These are phyloP conservation scores for Dasypogon diadema DNA, from an alignment of 2,888 invertebrate genomes.

Conservation along the genomic window DNA sequence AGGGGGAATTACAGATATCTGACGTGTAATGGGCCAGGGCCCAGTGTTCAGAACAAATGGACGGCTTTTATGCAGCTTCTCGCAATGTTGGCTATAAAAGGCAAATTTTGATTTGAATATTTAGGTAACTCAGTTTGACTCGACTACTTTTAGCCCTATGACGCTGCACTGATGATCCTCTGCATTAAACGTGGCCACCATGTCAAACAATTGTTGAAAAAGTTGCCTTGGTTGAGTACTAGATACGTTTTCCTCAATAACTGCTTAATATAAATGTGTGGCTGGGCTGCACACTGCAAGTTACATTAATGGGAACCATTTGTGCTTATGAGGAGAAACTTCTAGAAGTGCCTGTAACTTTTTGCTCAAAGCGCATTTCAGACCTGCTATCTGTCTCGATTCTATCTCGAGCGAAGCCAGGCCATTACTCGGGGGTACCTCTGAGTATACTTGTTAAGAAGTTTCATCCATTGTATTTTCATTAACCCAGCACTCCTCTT, in stretches of 20 bases:
- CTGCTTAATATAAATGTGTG: background rate
- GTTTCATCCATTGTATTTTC: conserved; percentile 23
- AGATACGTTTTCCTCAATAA: conserved; percentile 32
- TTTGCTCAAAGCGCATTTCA: background rate
- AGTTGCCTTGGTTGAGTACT: background rate
- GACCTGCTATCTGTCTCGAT: conserved; percentile 6
- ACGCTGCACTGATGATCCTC: background rate
- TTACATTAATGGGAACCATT: no score
- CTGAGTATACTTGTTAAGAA: conserved; percentile 22
- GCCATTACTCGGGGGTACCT: no score
- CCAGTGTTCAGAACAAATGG: background rate
- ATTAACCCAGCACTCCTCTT: conserved; percentile 10
- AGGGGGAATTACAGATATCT: background rate
- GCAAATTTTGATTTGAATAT: conserved; percentile 32
- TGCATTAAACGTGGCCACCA: conserved; percentile 26
- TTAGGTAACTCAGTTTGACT: conserved; percentile 31
- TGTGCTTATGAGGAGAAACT: background rate
- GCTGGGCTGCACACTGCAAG: no score
- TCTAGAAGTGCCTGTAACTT: conserved; percentile 1
- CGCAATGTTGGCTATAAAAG: conserved; percentile 3
- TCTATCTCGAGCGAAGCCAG: no score
- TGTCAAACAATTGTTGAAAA: conserved; percentile 8
- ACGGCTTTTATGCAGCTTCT: conserved; percentile 17
- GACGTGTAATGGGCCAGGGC: background rate
- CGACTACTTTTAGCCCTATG: conserved; percentile 7